These are phyloP conservation scores for Gymnothorax reevesii DNA, from an alignment of 2,797 vertebrate genomes.

Conservation along the genomic window DNA sequence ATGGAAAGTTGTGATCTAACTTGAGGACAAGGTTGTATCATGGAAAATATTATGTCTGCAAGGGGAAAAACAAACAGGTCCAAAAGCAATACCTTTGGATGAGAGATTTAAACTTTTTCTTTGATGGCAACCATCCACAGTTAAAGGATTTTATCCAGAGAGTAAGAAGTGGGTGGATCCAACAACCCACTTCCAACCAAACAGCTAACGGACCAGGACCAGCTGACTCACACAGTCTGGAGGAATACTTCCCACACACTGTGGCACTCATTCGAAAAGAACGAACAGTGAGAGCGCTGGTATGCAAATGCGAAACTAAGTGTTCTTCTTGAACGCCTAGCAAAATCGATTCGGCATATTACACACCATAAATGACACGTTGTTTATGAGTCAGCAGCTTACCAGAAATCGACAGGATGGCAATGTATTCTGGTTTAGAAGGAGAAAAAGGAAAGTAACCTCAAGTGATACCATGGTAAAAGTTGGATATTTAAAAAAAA, in stretches of 20 bases:
- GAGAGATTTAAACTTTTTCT: neutral
- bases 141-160: neutral
- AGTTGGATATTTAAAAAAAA: neutral
- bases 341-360: constrained; percentile 9
- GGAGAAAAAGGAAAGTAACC: neutral
- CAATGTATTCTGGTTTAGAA: neutral
- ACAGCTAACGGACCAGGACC: neutral
- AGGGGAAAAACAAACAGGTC: neutral
- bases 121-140: neutral
- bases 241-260: neutral
- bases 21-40: too few species aligned
- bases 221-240: neutral
- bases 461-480: neutral
- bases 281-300: neutral
- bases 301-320: neutral
- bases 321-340: neutral
- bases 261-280: neutral
- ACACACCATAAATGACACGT: neutral
- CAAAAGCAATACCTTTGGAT: neutral
- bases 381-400: neutral
- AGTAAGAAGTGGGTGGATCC: neutral
- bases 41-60: neutral
- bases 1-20: too few species aligned
- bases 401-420: neutral
- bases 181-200: neutral